Conservation (phyloP, 2,888 invertebrate species). For the Orthonevra nobilis region DNA sequence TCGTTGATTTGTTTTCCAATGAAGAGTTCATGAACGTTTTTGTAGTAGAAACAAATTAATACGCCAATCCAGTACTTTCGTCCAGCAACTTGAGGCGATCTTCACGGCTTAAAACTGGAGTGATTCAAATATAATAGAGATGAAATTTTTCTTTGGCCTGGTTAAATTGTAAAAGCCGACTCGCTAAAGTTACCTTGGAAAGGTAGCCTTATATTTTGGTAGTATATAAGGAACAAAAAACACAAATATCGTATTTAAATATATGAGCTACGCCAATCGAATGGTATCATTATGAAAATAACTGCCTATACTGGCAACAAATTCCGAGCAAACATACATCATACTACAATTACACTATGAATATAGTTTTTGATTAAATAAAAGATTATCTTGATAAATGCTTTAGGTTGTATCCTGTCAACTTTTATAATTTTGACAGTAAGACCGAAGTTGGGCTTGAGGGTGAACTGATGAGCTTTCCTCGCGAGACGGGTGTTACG, state of each 20-base stretch:
- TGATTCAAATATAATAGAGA: neutral
- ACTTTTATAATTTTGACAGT: neutral
- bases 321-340: too few species aligned
- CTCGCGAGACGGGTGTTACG: too few species aligned
- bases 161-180: neutral
- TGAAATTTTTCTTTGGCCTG: neutral
- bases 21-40: neutral
- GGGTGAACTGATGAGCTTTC: too few species aligned
- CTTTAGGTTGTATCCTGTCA: neutral
- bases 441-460: too few species aligned
- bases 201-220: neutral
- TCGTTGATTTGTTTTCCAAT: neutral
- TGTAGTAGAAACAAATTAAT: neutral
- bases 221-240: neutral
- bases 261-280: neutral
- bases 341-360: too few species aligned
- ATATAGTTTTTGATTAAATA: too few species aligned
- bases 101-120: neutral
- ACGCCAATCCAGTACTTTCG: neutral
- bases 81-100: neutral
- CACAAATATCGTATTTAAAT: neutral
- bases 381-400: neutral
- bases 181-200: neutral
- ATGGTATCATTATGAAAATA: neutral
- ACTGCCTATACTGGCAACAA: too few species aligned